Conservation (phyloP, 2,797 vertebrate species). For the Rhinichthys osculus region DNA sequence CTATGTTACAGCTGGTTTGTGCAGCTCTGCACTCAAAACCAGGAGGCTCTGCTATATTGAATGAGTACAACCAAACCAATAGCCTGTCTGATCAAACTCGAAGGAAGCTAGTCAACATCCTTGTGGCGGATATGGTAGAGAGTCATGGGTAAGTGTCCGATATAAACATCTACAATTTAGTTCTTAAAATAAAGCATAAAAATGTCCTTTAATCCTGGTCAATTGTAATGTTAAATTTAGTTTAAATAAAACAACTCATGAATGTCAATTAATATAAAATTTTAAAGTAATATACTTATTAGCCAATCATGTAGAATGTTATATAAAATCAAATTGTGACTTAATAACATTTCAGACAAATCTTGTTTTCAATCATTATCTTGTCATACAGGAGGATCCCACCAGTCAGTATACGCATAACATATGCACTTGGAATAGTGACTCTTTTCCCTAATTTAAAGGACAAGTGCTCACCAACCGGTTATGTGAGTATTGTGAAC, state of each 20-base stretch:
- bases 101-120: constrained; percentile 47
- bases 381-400: neutral
- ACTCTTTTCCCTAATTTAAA: constrained; percentile 50
- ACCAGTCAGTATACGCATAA: constrained; percentile 41
- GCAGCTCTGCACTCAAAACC: constrained; percentile 23
- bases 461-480: constrained; percentile 40
- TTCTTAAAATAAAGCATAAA: constrained; percentile 8
- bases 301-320: too few relatives aligned
- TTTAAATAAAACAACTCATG: too few relatives aligned
- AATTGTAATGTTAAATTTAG: too few relatives aligned
- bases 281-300: too few relatives aligned
- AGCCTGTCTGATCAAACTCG: constrained; percentile 32
- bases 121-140: constrained; percentile 52
- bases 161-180: neutral
- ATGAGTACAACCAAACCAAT: constrained; percentile 34
- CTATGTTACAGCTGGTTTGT: neutral
- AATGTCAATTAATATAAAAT: too few relatives aligned
- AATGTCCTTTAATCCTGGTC: too few relatives aligned
- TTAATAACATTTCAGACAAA: too few relatives aligned
- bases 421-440: constrained; percentile 48
- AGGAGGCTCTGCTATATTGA: constrained; percentile 27
- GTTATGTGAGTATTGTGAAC: too few relatives aligned
- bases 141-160: constrained; percentile 46
- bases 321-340: too few relatives aligned
- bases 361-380: neutral